Percentiles rank a stretch among this genome's conserved stretches.
phyloP scores from a whole-genome alignment of 2,888 invertebrate species.

The Anarsia innoxiella region DNA sequence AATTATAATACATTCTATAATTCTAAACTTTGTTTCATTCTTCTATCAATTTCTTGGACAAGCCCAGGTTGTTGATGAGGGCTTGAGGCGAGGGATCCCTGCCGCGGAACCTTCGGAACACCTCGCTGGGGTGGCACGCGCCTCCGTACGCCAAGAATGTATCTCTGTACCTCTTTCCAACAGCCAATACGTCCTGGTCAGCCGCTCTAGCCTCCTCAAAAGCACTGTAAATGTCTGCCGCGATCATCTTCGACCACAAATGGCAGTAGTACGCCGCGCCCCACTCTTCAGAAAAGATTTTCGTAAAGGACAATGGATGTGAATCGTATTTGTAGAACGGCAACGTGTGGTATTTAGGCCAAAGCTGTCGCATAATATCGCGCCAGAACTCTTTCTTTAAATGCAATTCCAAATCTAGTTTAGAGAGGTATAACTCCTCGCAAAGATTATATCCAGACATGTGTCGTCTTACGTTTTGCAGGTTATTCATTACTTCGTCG shows the following conservation, averaged over 20 bases:
- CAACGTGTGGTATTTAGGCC: conserved; percentile 87
- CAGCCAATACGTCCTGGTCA: conserved; percentile 68
- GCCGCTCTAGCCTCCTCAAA: conserved; percentile 81
- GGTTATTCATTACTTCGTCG: conserved; percentile 76
- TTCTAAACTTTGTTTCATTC: conserved; percentile 32
- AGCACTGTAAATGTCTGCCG: conserved; percentile 91
- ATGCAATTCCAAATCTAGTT: conserved; percentile 89
- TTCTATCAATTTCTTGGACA: conserved; percentile 51
- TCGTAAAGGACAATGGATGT: conserved; percentile 89
- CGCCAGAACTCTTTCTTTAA: conserved; percentile 87
- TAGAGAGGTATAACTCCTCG: conserved; percentile 85
- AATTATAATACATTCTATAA: conserved; percentile 38
- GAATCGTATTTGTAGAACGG: conserved; percentile 86
- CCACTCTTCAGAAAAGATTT: conserved; percentile 89
- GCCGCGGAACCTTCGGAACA: conserved; percentile 93
- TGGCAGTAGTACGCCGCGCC: conserved; percentile 90
- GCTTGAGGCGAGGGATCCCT: conserved; percentile 93
- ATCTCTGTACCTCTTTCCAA: conserved; percentile 84
- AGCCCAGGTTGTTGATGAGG: conserved; percentile 78
- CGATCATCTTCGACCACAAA: conserved; percentile 91
- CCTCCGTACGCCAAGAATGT: conserved; percentile 91
- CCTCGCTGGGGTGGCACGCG: conserved; percentile 85
- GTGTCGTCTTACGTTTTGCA: conserved; percentile 80
- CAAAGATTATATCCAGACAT: conserved; percentile 88
- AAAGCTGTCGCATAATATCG: conserved; percentile 83